These are phyloP conservation scores for Ormia ochracea DNA, from an alignment of 2,888 invertebrate genomes.

Conservation along the genomic window DNA sequence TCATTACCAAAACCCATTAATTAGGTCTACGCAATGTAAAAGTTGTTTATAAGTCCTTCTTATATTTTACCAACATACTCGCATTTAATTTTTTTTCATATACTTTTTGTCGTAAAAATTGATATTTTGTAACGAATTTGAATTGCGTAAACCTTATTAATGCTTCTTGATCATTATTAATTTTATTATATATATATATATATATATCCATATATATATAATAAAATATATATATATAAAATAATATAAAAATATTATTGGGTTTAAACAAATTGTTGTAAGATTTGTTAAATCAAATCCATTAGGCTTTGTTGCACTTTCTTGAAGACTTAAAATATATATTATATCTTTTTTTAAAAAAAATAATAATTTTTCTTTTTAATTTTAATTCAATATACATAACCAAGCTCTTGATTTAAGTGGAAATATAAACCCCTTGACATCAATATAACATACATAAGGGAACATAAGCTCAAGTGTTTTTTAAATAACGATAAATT, in stretches of 20 bases:
- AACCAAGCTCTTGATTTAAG: background rate
- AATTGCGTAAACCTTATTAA: too few species aligned
- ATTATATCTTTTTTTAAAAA: constrained; percentile 53
- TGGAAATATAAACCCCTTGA: background rate
- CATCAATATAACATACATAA: background rate
- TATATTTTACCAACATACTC: too few species aligned
- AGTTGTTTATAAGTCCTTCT: too few species aligned
- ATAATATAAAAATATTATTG: constrained; percentile 17
- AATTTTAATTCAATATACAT: background rate
- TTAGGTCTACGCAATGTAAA: too few species aligned
- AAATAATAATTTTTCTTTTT: constrained; percentile 42
- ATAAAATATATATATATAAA: too few species aligned
- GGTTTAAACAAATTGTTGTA: constrained; percentile 60
- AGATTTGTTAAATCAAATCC: constrained; percentile 56
- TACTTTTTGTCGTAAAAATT: too few species aligned
- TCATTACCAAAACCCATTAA: too few species aligned
- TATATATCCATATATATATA: too few species aligned
- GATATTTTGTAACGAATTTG: too few species aligned
- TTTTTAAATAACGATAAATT: background rate
- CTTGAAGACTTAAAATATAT: constrained; percentile 56
- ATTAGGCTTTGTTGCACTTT: constrained; percentile 58
- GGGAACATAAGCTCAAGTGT: background rate
- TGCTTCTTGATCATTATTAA: too few species aligned
- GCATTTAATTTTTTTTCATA: too few species aligned
- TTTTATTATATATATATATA: too few species aligned